Percentiles rank a stretch among this genome's conserved stretches.
Evolutionary conservation across 2,888 invertebrate genomes (phyloP).

Genomic region (Hemaris fuciformis): DNA sequence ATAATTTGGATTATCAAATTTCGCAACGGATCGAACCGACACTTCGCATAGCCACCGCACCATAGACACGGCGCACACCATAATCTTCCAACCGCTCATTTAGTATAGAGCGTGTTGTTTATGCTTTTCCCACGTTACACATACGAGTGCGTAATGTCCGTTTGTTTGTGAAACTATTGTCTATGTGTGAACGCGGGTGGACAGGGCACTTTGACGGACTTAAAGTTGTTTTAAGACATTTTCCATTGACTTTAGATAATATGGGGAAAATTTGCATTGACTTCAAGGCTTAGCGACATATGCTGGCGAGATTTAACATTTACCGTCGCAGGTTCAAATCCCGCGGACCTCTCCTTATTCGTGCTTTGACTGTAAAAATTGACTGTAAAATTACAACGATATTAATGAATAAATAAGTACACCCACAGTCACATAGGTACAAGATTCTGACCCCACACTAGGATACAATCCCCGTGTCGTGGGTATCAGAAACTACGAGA

Average conservation of each 20-base stretch:
- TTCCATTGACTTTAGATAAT: background rate
- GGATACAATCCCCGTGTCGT: too few relatives aligned
- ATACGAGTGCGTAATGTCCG: slow-evolving; percentile 30
- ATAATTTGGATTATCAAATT: background rate
- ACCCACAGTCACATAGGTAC: too few relatives aligned
- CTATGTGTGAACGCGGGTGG: slow-evolving; percentile 44
- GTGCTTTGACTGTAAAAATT: too few relatives aligned
- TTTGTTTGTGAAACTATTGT: slow-evolving; percentile 50
- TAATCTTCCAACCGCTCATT: slow-evolving; percentile 6
- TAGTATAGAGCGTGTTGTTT: slow-evolving; percentile 5
- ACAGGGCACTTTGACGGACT: background rate
- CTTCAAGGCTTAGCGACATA: too few relatives aligned
- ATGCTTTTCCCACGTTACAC: slow-evolving; percentile 6
- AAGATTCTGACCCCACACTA: too few relatives aligned
- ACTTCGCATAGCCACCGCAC: background rate
- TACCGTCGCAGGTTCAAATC: too few relatives aligned
- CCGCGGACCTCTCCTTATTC: too few relatives aligned
- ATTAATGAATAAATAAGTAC: too few relatives aligned
- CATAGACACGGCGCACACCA: background rate
- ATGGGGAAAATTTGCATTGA: background rate
- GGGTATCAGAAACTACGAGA: too few relatives aligned
- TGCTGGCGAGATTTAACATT: too few relatives aligned
- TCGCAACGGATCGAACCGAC: background rate
- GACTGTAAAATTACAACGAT: too few relatives aligned
- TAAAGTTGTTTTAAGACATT: background rate